Base-by-base conservation (phyloP, 2,888 invertebrate species). In the Latrodectus elegans region DNA sequence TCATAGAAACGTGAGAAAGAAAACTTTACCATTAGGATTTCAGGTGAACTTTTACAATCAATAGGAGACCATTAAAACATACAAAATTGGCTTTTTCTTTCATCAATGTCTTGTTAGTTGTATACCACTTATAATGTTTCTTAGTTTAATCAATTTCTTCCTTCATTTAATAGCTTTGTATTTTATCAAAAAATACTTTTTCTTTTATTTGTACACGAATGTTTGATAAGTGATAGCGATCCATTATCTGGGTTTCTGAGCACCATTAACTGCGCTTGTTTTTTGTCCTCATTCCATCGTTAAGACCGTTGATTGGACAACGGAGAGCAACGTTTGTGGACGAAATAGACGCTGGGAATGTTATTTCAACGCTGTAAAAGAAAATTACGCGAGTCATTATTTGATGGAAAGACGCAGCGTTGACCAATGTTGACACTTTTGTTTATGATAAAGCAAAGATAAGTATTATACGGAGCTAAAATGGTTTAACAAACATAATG, bases 211-310 rank as follows among this genome's bases (percentile, higher is more conserved):
- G 22, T 74, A 26, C 11, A 14, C 22, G 11, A 26, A 15, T 53
- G 73, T 81, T 81, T 65, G 81, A 81, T 81, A 73, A 81, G 81
- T 73, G 81, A 67, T 22, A 51, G 67, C 67, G 67, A 52, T 52
- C 53, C 77, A 77, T 77, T 77, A 77, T 77, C 67, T 51, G 65
- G 17, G 64, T 75, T 60, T 75, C 75, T 64, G 80, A 64, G 72
- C 60, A 60, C 72, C 80, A 72, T 72, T 77, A 77, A 52, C 52
- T 65, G 38, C n/a, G 49, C 73, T 73, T 81, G 52, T 81, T 73
- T 81, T 81, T 49, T 60, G 60, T 26, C 6, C 64, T 60, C 71
- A 49, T 71, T 17, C 73, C 51, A 22, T 70, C 51, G 65, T 81
- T 73, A 65, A 55, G 53, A 8, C 6, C 65, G 55, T 26, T 81